phyloP scores from a whole-genome alignment of 2,888 invertebrate species.

The Rotaria magnacalcarata region DNA sequence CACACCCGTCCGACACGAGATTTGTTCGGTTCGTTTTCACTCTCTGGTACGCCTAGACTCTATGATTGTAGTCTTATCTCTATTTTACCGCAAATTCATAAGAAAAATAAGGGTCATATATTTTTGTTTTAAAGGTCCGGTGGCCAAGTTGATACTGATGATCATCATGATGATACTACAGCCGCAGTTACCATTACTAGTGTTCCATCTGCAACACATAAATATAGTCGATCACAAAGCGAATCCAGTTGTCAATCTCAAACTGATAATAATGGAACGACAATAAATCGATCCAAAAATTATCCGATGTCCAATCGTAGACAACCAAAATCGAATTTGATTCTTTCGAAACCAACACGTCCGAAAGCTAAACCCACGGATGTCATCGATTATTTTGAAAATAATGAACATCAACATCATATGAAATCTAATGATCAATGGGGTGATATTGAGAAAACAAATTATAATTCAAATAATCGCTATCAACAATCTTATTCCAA shows the following conservation, averaged over 20 bases:
- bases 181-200: not conserved
- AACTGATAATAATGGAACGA: not conserved
- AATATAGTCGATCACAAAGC: slow-evolving; percentile 21
- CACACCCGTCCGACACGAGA: no score
- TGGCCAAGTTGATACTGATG: not conserved
- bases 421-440: slow-evolving; percentile 12
- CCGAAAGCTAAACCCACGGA: not conserved
- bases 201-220: not conserved
- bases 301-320: not conserved
- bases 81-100: no score
- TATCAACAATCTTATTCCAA: not conserved
- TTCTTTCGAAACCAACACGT: not conserved
- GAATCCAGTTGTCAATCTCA: slow-evolving; percentile 17
- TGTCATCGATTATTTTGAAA: not conserved
- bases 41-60: no score
- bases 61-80: no score
- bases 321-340: not conserved
- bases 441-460: not conserved
- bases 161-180: not conserved
- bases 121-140: not conserved
- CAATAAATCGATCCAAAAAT: not conserved
- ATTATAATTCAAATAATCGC: not conserved
- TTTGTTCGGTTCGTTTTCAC: no score
- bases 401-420: slow-evolving; percentile 26
- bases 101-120: no score